phyloP scores from a whole-genome alignment of 92 coral and sea anemone genomes.

The Muricea muricata region DNA sequence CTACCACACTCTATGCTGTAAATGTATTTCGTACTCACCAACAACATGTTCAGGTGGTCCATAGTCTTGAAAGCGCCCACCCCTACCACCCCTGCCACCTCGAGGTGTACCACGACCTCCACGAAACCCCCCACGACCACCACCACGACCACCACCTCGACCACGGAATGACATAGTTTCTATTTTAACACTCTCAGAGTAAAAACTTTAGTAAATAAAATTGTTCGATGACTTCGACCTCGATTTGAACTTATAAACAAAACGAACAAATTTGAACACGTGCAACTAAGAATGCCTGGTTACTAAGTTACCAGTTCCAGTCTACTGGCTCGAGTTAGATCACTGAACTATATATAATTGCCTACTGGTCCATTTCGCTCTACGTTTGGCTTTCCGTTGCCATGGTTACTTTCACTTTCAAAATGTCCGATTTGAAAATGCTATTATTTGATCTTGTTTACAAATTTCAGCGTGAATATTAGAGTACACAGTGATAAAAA shows the following conservation, averaged over 20 bases:
- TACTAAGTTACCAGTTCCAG: neutral
- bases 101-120: slow-evolving; percentile 62
- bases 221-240: too few species aligned
- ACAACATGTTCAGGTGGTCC: slow-evolving; percentile 92
- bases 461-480: neutral
- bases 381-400: slow-evolving; percentile 7
- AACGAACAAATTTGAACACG: neutral
- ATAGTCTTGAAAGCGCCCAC: slow-evolving; percentile 69
- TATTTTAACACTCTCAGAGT: neutral
- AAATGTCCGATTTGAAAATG: slow-evolving; percentile 11
- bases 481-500: neutral
- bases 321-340: neutral
- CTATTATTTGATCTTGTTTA: neutral
- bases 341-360: too few species aligned
- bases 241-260: neutral
- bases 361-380: too few species aligned
- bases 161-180: slow-evolving; percentile 83
- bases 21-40: slow-evolving; percentile 53
- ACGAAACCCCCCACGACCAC: slow-evolving; percentile 75
- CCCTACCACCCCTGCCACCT: slow-evolving; percentile 42
- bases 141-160: slow-evolving; percentile 70
- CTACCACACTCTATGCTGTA: too few species aligned
- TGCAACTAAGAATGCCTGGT: neutral
- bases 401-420: slow-evolving; percentile 7
- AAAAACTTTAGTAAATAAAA: neutral